These are phyloP conservation scores for Cheirogaleus major DNA, from an alignment of 2,797 vertebrate species.

Conservation along the genomic window DNA sequence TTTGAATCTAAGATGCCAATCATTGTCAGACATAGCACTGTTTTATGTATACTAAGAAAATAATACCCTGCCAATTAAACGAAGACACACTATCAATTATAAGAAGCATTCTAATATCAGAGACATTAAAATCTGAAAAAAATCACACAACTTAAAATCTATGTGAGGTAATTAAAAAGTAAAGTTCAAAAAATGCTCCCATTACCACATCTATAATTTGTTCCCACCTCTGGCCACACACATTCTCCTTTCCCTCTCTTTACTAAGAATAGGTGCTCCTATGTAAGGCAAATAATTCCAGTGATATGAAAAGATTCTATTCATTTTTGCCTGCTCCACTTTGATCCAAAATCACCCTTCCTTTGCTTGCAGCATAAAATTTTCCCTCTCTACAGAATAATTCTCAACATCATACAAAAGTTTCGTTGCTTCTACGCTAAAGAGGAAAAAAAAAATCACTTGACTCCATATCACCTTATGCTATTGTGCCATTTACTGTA, in stretches of 20 bases:
- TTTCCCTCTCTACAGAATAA: background rate
- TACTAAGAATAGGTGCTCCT: background rate
- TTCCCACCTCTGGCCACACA: no score
- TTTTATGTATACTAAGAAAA: background rate
- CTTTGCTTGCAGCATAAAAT: background rate
- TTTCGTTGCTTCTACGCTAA: background rate
- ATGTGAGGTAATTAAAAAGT: background rate
- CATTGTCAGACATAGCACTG: background rate
- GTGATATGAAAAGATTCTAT: background rate
- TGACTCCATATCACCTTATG: background rate
- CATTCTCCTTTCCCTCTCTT: background rate
- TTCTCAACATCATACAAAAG: background rate
- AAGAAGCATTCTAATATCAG: background rate
- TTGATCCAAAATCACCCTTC: background rate
- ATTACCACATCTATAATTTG: background rate
- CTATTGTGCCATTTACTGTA: background rate
- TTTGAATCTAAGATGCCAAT: background rate
- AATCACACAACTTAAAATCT: background rate
- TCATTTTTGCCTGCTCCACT: background rate
- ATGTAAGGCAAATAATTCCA: background rate
- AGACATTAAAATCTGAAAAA: background rate
- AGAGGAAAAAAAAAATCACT: background rate
- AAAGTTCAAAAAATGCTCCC: background rate
- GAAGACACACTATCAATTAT: background rate
- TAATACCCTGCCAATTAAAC: background rate